Percentiles rank a stretch among this genome's conserved stretches.
phyloP scores from a whole-genome alignment of 1,140 invertebrate genomes.

The Theocolax elegans region DNA sequence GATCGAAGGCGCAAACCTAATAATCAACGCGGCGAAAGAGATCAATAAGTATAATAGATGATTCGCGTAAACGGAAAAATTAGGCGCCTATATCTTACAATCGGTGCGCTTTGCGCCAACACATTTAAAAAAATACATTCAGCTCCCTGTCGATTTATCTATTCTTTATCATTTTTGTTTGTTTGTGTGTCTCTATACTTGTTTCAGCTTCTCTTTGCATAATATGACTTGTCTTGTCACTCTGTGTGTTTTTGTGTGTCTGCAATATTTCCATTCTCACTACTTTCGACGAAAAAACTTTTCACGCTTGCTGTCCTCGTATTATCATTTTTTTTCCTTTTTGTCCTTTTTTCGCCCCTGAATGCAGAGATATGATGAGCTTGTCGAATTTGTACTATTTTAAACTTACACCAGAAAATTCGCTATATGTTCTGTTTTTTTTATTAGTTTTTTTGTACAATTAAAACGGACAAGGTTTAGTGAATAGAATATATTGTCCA shows the following conservation, averaged over 20 bases:
- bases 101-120: slow-evolving; percentile 35
- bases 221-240: background rate
- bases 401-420: slow-evolving; percentile 37
- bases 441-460: slow-evolving; percentile 49
- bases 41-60: slow-evolving; percentile 23
- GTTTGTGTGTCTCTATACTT: slow-evolving; percentile 19
- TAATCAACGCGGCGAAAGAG: background rate
- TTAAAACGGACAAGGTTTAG: slow-evolving; percentile 55
- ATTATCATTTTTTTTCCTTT: background rate
- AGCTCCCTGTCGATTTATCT: slow-evolving; percentile 17
- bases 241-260: background rate
- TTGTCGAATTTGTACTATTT: slow-evolving; percentile 53
- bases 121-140: slow-evolving; percentile 49
- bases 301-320: background rate
- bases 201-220: slow-evolving; percentile 6
- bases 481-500: slow-evolving; percentile 59
- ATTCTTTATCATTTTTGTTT: slow-evolving; percentile 30
- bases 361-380: slow-evolving; percentile 41
- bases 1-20: slow-evolving; percentile 7
- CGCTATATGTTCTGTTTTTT: slow-evolving; percentile 30
- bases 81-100: slow-evolving; percentile 42
- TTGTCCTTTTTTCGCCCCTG: slow-evolving; percentile 7
- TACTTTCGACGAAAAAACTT: background rate
- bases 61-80: slow-evolving; percentile 42
- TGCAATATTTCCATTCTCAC: slow-evolving; percentile 8